These are phyloP conservation scores for Crypturellus undulatus DNA, from an alignment of 2,113 vertebrate genomes.

Conservation along the genomic window DNA sequence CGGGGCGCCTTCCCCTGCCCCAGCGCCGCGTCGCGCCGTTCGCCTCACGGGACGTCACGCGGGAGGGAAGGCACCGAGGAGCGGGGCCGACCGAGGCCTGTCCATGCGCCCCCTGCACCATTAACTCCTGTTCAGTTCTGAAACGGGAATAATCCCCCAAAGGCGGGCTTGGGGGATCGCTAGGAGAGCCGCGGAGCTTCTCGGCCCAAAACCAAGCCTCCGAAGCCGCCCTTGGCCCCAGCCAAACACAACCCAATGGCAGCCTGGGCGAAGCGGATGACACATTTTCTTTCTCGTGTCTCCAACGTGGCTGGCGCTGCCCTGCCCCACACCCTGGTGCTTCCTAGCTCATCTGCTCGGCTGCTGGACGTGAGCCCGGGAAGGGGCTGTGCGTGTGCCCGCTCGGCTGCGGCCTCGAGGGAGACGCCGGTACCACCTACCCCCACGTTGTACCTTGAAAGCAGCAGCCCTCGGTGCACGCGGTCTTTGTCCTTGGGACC, in stretches of 20 bases:
- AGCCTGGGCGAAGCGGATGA: not conserved
- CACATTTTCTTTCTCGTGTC: not conserved
- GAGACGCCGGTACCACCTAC: not conserved
- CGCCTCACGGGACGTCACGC: not conserved
- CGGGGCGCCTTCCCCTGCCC: not conserved
- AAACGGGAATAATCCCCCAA: not conserved
- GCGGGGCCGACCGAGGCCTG: not conserved
- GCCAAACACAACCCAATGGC: not conserved
- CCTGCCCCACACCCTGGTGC: not conserved
- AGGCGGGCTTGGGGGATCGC: not conserved
- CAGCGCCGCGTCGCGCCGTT: not conserved
- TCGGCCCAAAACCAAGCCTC: not conserved
- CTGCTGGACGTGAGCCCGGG: not conserved
- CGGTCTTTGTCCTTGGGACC: not conserved
- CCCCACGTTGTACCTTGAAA: not conserved
- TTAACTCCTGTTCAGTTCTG: not conserved
- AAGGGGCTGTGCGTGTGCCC: not conserved
- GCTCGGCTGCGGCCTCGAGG: rapidly evolving
- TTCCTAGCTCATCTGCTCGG: not conserved
- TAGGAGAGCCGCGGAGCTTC: not conserved
- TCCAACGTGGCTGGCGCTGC: not conserved
- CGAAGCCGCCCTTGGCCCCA: not conserved
- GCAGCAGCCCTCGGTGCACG: rapidly evolving
- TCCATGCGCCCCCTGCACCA: not conserved
- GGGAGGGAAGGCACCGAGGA: not conserved